A percentile compares a stretch with the other conserved stretches of the same genome.
These are phyloP conservation scores for Netta rufina DNA, from an alignment of 2,797 vertebrate species.

Conservation along the genomic window DNA sequence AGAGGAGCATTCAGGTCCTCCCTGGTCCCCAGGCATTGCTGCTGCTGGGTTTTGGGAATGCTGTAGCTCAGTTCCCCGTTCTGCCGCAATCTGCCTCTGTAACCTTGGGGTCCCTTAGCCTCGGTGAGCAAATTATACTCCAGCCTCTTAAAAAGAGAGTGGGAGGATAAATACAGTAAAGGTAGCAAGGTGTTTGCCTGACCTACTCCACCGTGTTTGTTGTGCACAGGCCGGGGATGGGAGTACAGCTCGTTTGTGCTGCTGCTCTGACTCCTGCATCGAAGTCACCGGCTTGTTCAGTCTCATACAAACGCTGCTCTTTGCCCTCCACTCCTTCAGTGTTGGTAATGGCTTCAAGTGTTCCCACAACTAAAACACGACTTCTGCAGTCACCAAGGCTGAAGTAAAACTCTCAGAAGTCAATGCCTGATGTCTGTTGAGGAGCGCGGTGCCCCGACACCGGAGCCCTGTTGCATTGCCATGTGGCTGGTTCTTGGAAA, in stretches of 20 bases:
- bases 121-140: not conserved
- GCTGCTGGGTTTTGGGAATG: not conserved
- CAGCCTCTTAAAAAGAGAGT: not conserved
- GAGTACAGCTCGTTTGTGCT: fast-evolving
- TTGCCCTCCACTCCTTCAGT: not conserved
- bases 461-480: fast-evolving
- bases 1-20: fast-evolving
- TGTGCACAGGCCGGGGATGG: fast-evolving
- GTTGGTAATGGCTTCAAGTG: not conserved
- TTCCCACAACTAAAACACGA: not conserved
- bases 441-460: fast-evolving
- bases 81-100: fast-evolving
- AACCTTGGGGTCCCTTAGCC: not conserved
- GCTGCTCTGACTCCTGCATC: not conserved
- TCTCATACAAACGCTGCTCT: not conserved
- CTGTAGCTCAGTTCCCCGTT: not conserved
- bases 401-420: not conserved
- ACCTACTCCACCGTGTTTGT: not conserved
- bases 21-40: not conserved
- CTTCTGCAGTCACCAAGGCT: not conserved
- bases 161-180: not conserved
- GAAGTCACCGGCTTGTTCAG: fast-evolving
- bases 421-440: not conserved
- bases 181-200: not conserved
- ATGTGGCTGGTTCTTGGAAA: fast-evolving